A percentile compares a stretch with the other conserved stretches of the same genome.
Conservation (phyloP, 2,797 vertebrate species). For the Rhinogobio ventralis region DNA sequence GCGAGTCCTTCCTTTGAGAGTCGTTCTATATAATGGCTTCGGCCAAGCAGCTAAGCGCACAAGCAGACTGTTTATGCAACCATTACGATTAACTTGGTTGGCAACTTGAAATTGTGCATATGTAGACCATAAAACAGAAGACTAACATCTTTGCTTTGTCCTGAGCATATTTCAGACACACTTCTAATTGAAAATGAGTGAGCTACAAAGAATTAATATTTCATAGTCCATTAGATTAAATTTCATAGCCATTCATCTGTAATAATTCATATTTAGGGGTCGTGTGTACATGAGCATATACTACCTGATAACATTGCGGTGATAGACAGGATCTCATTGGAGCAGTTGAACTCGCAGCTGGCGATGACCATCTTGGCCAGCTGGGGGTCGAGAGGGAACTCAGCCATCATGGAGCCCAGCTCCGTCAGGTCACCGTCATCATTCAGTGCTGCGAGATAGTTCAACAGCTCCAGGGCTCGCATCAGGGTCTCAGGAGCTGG, state of each 20-base stretch:
- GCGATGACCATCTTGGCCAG: slow-evolving; percentile 99
- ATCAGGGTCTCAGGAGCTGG: slow-evolving; percentile 97
- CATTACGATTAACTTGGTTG: not conserved
- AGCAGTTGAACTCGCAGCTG: slow-evolving; percentile 99
- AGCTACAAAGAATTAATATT: slow-evolving; percentile 26
- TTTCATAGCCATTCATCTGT: not conserved
- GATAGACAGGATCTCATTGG: slow-evolving; percentile 99
- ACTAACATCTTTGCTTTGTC: not conserved
- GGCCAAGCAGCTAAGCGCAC: not conserved
- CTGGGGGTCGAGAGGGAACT: slow-evolving; percentile 97
- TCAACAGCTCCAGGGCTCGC: slow-evolving; percentile 96
- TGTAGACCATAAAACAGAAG: not conserved
- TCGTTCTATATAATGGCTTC: slow-evolving; percentile 24
- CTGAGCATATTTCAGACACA: not conserved
- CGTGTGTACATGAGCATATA: slow-evolving; percentile 75
- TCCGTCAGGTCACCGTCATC: slow-evolving; percentile 98
- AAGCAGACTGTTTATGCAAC: slow-evolving; percentile 3
- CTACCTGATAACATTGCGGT: slow-evolving; percentile 99
- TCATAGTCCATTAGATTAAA: not conserved
- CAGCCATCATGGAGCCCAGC: slow-evolving; percentile 99
- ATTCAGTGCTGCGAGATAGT: slow-evolving; percentile 97
- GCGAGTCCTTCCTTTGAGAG: slow-evolving; percentile 3
- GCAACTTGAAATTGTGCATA: not conserved
- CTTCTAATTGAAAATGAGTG: not conserved
- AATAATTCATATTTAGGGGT: slow-evolving; percentile 14